Base-by-base conservation (phyloP, 2,113 vertebrate species). In the Cervus canadensis region DNA sequence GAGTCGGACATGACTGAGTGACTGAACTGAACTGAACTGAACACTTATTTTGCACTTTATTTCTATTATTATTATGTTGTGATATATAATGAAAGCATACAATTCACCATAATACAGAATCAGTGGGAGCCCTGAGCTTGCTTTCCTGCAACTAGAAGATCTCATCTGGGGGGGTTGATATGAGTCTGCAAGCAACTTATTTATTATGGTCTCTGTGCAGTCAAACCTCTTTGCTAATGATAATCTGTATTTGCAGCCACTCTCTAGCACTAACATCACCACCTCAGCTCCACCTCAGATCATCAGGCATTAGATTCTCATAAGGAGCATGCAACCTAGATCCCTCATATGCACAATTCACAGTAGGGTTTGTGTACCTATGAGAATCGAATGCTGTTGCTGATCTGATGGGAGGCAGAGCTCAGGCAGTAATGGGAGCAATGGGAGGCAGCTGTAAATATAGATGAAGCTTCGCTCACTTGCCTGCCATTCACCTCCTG, bases 1-100 rank as follows among this genome's bases (percentile, higher is more conserved):
- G 10, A 74, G n/a, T 23, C 9, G 0, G n/a, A 74, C n/a, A 74
- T n/a, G 12, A 23, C 67, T 74, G 19, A 40, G 67, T 0, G 5
- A 74, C 67, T 74, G 5, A 36, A 71, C n/a, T 71, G n/a, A 50
- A 36, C n/a, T 36, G 64, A n/a, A 71, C 17, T 71, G n/a, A 71
- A 74, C 19, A 74, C 10, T 74, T 76, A 76, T 1, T 76, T 6
- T 43, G 12, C 23, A 43, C 23, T 76, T 43, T 25, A 43, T 43
- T 76, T 26, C 40, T 76, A 43, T 43, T 76, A 25, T 74, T 40
- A 76, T 76, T 76, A 43, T 26, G 23, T 43, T 76, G 71, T 74
- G 71, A 26, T 76, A 76, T 26, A 76, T 43, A 43, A 14, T 43
- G 40, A 76, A 76, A 0, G 11, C 40, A 76, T 43, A 43, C 25